Base-by-base conservation (phyloP, 64 coral and sea anemone species). In the Montipora efflorescens region DNA sequence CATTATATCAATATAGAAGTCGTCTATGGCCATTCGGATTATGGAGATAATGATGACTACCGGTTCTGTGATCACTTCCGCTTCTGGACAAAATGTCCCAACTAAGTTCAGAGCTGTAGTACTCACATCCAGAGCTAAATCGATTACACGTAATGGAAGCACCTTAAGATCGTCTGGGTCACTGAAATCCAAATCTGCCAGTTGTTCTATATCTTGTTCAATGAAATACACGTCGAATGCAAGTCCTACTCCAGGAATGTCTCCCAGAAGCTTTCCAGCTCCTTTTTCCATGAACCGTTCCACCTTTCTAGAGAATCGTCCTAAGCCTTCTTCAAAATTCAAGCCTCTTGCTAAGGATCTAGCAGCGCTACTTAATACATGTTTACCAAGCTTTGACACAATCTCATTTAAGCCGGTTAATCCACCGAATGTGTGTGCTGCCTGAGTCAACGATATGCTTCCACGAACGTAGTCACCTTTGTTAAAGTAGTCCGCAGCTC, bases 1-100 rank as follows among this genome's bases (percentile, higher is more conserved):
- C 82, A 87, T 93, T 3, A 93, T 93, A 18, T 93, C 83, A 12
- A 93, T 62, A 43, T 93, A 93, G 20, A 93, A 93, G 28, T 93
- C 91, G 59, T 87, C 91, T 70, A 93, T 93, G 7, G 91, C 91
- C 91, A 93, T 93, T 87, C 91, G 91, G 3, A 93, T 92, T 20
- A 93, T 87, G 66, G 91, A 93, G 10, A 93, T 82, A 10, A 93
- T 59, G 71, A 93, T 93, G 15, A 93, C 48, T 9, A 79, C 6
- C n/a, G 91, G 91, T 55, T 93, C 91, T 0, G 91, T 79, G 50
- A 93, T 61, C 12, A 93, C 91, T 93, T 87, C 82, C 25, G 91
- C 81, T 68, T 77, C 91, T 14, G 91, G 91, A 67, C 74, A 87
- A 87, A 78, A 87, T 45, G 91, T 93, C 13, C 91, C 91, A 7